Conservation (phyloP, 2,113 vertebrate genomes). For the Leptocoma aspasia region DNA sequence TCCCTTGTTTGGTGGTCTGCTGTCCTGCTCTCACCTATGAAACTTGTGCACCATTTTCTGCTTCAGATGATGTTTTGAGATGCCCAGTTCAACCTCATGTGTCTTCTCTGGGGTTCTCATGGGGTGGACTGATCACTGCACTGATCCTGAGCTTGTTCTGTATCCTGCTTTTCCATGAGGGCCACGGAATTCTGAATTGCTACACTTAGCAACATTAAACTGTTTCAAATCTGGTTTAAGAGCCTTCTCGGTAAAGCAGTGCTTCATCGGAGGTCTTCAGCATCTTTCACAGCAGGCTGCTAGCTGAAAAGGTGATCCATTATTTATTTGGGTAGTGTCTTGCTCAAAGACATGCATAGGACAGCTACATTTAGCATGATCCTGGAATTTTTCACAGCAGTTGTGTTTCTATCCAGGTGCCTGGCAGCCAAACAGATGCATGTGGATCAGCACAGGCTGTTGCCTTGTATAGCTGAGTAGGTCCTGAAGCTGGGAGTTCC, state of each 20-base stretch:
- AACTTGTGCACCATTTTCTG: not conserved
- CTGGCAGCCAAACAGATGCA: accelerated
- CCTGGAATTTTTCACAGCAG: not conserved
- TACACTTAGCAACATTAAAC: not conserved
- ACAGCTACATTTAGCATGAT: not conserved
- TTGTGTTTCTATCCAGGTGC: not conserved
- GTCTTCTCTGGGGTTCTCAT: not conserved
- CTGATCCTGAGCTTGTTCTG: not conserved
- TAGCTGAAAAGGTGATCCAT: not conserved
- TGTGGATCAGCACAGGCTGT: accelerated
- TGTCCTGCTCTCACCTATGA: not conserved
- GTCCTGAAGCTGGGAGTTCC: not conserved
- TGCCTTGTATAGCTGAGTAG: not conserved
- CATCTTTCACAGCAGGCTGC: not conserved
- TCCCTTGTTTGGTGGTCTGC: not conserved
- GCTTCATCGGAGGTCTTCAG: not conserved
- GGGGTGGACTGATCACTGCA: not conserved
- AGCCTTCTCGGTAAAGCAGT: not conserved
- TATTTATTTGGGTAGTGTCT: not conserved
- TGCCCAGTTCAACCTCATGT: not conserved
- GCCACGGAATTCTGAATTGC: not conserved
- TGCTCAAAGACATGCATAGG: not conserved
- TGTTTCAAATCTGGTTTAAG: not conserved
- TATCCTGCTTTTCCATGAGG: not conserved
- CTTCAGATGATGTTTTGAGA: not conserved